These are phyloP conservation scores for Lacanobia wlatinum DNA, from an alignment of 2,888 invertebrate species.

Conservation along the genomic window DNA sequence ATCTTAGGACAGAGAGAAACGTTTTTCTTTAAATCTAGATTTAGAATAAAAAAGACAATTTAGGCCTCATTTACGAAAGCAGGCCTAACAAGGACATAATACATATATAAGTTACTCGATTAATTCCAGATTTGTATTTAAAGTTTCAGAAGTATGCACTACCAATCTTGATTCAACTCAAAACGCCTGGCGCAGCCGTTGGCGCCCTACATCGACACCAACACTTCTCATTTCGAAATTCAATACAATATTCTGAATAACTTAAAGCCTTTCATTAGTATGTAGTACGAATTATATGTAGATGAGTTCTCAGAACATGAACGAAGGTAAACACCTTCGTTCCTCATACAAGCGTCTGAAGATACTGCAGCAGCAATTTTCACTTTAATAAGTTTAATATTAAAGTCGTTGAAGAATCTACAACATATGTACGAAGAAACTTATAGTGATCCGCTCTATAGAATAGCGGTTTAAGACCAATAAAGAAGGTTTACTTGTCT, in stretches of 20 bases:
- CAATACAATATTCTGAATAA: neutral
- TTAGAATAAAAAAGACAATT: too few relatives aligned
- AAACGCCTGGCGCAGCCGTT: neutral
- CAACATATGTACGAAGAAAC: neutral
- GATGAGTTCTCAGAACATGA: neutral
- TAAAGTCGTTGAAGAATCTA: slow-evolving; percentile 9
- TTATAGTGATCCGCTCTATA: too few relatives aligned
- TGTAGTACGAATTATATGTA: too few relatives aligned
- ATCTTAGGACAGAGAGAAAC: neutral
- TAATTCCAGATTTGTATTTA: neutral
- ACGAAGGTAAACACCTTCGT: slow-evolving; percentile 10
- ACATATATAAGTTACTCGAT: neutral
- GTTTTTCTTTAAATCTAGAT: too few relatives aligned
- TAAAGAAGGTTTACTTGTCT: too few relatives aligned
- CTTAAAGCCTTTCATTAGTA: neutral
- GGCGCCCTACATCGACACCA: neutral
- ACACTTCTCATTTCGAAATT: slow-evolving; percentile 4
- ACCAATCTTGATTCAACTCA: neutral
- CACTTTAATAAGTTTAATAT: neutral
- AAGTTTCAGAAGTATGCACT: neutral
- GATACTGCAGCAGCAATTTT: slow-evolving; percentile 7
- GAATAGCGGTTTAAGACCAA: too few relatives aligned
- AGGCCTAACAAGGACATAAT: neutral
- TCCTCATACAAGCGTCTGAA: neutral
- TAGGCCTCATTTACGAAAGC: neutral